Percentiles rank a stretch among this genome's conserved stretches.
Conservation (phyloP, 2,113 vertebrate genomes). For the Lophochroa leadbeateri region DNA sequence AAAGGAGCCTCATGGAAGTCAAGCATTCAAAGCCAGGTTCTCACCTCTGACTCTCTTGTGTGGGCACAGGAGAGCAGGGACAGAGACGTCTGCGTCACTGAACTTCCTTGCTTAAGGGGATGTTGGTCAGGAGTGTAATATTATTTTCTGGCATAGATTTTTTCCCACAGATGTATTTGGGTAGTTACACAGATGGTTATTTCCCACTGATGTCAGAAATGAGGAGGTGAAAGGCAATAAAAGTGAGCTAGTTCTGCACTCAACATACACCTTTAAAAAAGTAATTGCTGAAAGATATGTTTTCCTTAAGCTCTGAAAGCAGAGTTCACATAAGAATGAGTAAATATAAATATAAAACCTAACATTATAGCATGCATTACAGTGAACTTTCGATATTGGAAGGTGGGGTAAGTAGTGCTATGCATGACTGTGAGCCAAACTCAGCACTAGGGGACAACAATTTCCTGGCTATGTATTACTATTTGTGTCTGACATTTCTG, state of each 20-base stretch:
- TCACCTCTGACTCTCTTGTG: not conserved
- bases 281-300: not conserved
- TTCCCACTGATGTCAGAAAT: not conserved
- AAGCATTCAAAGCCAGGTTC: not conserved
- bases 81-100: not conserved
- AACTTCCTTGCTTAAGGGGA: constrained; percentile 10
- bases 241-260: not conserved
- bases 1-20: not conserved
- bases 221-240: not conserved
- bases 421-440: not conserved
- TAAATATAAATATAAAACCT: not conserved
- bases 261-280: not conserved
- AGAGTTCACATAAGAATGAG: not conserved
- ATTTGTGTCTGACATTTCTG: constrained; percentile 26
- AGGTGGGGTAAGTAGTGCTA: not conserved
- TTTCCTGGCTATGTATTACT: constrained; percentile 52
- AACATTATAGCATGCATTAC: not conserved
- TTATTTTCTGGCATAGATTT: not conserved
- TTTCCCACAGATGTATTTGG: not conserved
- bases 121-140: not conserved
- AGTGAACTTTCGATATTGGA: not conserved
- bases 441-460: not conserved
- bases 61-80: not conserved
- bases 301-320: not conserved
- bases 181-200: not conserved